Evolutionary conservation across 2,113 vertebrate genomes (phyloP), one percentile per base, ranked within the genome.

Genomic region (Rafetus swinhoei): DNA sequence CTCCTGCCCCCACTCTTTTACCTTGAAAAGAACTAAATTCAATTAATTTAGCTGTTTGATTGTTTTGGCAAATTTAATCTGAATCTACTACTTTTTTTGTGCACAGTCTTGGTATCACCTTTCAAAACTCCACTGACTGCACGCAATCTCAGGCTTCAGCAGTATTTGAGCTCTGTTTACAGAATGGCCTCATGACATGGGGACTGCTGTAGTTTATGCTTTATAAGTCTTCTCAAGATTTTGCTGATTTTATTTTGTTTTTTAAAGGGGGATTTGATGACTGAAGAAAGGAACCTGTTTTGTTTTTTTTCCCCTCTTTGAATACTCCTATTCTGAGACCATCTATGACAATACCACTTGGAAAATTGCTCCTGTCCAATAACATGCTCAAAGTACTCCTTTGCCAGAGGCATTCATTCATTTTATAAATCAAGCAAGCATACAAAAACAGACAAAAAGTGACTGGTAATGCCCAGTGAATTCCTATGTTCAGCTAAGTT

Each of bases 371-470:
- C 93, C 91, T 95, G 90, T 96, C 90, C 97, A 97, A 94, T 94
- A 98, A 97, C 92, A 97, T 86, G 95, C 79, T 97, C 95, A 93
- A 97, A 87, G 96, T 97, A 96, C 92, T 97, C 83, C 90, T 96
- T 97, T 97, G 98, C 98, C 97, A 97, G 92, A 98, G 97, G 98
- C 97, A 96, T 95, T 98, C 96, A 95, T 97, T 98, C 97, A 98
- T 98, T 98, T 97, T 98, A 98, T 98, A 98, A 98, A 98, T 98
- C 98, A 98, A 97, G 97, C 95, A 98, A 98, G 97, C 96, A 89
- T 93, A 97, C 82, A 93, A 97, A 97, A 95, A 52, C 90, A 97
- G 97, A 97, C 96, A 96, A 96, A 96, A 97, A 97, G 95, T 95
- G 97, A 97, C 97, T 98, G 93, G 97, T 97, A 97, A 97, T 97